Conservation (phyloP, 2,888 invertebrate species). For the Pseudoips prasinana region DNA sequence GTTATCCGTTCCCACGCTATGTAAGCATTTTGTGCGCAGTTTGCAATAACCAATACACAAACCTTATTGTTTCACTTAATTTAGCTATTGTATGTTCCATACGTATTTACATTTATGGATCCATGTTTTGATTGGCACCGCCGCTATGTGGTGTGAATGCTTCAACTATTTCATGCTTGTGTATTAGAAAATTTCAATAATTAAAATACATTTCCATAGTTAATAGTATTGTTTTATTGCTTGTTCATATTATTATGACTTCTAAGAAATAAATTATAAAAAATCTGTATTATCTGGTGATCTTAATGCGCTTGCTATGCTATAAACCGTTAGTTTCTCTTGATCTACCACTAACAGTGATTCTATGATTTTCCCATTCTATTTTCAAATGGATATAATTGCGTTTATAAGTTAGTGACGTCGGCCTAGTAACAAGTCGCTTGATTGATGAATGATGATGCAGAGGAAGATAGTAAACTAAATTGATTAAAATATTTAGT, state of each 20-base stretch:
- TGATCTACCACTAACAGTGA: constrained; percentile 15
- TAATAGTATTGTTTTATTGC: constrained; percentile 24
- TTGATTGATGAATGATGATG: constrained; percentile 76
- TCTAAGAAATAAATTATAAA: too few species aligned
- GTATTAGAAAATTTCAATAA: constrained; percentile 23
- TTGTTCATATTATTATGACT: constrained; percentile 16
- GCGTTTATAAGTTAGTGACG: constrained; percentile 50
- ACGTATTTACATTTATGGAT: constrained; percentile 70
- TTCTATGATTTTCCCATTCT: constrained; percentile 44
- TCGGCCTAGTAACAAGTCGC: constrained; percentile 52
- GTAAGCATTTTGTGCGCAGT: constrained; percentile 65
- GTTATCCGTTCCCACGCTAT: constrained; percentile 73
- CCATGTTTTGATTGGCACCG: constrained; percentile 45
- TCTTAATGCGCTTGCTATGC: constrained; percentile 22
- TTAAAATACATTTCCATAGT: constrained; percentile 28
- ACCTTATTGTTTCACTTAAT: constrained; percentile 79
- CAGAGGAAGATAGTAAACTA: constrained; percentile 50
- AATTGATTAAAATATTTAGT: constrained; percentile 69
- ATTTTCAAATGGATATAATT: constrained; percentile 46
- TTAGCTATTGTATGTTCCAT: constrained; percentile 71
- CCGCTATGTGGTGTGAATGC: constrained; percentile 17
- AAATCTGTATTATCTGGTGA: too few species aligned
- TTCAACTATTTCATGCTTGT: constrained; percentile 14
- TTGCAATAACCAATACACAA: constrained; percentile 72
- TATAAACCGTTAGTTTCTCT: constrained; percentile 21